Base-by-base conservation (phyloP, 2,888 invertebrate genomes). In the Timema podura region DNA sequence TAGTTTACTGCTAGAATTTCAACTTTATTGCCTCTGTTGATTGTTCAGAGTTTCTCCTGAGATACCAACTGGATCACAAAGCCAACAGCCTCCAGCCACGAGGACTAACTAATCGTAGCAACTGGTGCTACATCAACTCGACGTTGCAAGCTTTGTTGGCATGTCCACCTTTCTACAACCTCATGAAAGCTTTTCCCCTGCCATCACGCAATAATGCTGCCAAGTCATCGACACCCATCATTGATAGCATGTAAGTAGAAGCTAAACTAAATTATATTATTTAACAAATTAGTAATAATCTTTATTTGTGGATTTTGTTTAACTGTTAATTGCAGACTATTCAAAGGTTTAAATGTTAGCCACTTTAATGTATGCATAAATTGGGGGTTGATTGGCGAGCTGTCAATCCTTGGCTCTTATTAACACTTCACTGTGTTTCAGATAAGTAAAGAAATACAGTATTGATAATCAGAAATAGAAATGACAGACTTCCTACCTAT, bases 41-140 rank as follows among this genome's bases (percentile, higher is more conserved):
- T n/a, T n/a, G n/a, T n/a, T n/a, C n/a, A 88, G 93, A 93, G 80
- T 91, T 89, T 81, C 83, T 95, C 71, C 83, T 87, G 2, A 88
- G 87, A 76, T 91, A 93, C 79, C 86, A 88, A 77, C 84, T 93
- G 76, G 93, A 94, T 79, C 91, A 92, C 79, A 87, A 89, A 72
- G 87, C 91, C 0, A 89, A 93, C 46, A 89, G 92, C 73, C 83
- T 97, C 61, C 87, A 92, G 77, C 96, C 97, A 0, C 88, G 97
- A 67, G 98, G 98, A 0, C 86, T 98, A 66, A 92, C 92, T 68
- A 98, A 98, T 82, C 90, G 92, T 74, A 94, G 94, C 74, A 98
- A 97, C 83, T 97, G 95, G 82, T 98, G 98, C 83, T 98, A 97
- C 79, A 94, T 97, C 73, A 98, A 98, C 82, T 93, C 97, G 30